Evolutionary conservation across 2,113 vertebrate species (phyloP).

Genomic region (Triplophysa dalaica): DNA sequence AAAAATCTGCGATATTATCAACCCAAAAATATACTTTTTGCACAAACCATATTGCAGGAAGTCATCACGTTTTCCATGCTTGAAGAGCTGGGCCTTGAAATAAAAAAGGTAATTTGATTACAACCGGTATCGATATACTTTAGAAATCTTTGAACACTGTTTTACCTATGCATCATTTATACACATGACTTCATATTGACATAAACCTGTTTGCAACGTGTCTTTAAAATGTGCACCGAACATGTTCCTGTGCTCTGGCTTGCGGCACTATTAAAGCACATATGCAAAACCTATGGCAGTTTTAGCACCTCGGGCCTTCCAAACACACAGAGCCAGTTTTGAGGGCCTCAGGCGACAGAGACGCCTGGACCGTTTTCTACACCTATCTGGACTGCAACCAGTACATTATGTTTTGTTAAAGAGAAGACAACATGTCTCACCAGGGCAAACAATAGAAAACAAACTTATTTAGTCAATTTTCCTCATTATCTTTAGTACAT

Average conservation of each 20-base stretch:
- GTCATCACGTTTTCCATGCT: slow-evolving; percentile 94
- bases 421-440: too few relatives aligned
- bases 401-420: too few relatives aligned
- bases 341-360: slow-evolving; percentile 53
- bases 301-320: slow-evolving; percentile 47
- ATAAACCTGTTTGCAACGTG: not conserved
- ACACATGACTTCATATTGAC: not conserved
- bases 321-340: slow-evolving; percentile 61
- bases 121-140: not conserved
- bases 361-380: slow-evolving; percentile 9
- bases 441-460: not conserved
- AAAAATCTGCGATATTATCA: not conserved
- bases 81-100: slow-evolving; percentile 90
- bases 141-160: not conserved
- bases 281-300: slow-evolving; percentile 41
- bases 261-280: slow-evolving; percentile 29
- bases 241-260: slow-evolving; percentile 18
- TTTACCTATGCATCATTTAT: not conserved
- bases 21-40: not conserved
- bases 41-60: slow-evolving; percentile 88
- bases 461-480: too few relatives aligned
- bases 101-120: slow-evolving; percentile 1
- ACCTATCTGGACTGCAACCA: not conserved
- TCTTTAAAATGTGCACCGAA: not conserved
- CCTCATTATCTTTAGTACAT: too few relatives aligned